Conservation (phyloP, 2,113 vertebrate genomes). For the Peromyscus polionotus region DNA sequence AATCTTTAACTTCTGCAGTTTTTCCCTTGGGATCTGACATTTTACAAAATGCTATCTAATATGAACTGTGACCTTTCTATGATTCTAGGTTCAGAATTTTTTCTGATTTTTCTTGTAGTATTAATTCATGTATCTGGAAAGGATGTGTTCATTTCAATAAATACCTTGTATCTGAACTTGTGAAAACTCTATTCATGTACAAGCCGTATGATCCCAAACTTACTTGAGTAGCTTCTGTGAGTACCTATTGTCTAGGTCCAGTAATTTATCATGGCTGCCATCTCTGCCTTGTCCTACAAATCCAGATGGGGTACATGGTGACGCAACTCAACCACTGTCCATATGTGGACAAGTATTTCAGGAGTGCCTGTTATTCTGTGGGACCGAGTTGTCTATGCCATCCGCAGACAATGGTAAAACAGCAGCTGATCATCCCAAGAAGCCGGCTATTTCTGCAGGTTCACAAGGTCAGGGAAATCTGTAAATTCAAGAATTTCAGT, state of each 20-base stretch:
- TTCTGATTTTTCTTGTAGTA: neutral
- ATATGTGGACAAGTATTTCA: neutral
- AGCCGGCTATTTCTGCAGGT: neutral
- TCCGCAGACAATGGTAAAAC: neutral
- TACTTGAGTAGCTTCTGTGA: neutral
- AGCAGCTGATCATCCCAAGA: neutral
- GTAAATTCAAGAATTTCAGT: neutral
- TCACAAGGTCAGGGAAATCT: neutral
- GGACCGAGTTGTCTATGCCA: neutral
- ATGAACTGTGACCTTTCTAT: neutral
- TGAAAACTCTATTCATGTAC: neutral
- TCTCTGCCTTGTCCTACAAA: neutral
- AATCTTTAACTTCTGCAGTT: neutral
- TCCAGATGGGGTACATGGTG: fast-evolving
- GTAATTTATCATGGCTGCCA: neutral
- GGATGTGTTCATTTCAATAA: neutral
- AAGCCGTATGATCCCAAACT: neutral
- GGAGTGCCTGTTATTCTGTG: neutral
- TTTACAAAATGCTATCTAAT: neutral
- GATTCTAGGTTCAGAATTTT: neutral
- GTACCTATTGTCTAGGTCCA: neutral
- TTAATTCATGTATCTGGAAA: neutral
- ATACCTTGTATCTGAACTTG: neutral
- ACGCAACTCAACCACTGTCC: neutral
- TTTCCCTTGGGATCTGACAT: neutral